Percentiles rank a stretch among this genome's conserved stretches.
Evolutionary conservation across 1,140 invertebrate genomes (phyloP).

Genomic region (Penaeus indicus): DNA sequence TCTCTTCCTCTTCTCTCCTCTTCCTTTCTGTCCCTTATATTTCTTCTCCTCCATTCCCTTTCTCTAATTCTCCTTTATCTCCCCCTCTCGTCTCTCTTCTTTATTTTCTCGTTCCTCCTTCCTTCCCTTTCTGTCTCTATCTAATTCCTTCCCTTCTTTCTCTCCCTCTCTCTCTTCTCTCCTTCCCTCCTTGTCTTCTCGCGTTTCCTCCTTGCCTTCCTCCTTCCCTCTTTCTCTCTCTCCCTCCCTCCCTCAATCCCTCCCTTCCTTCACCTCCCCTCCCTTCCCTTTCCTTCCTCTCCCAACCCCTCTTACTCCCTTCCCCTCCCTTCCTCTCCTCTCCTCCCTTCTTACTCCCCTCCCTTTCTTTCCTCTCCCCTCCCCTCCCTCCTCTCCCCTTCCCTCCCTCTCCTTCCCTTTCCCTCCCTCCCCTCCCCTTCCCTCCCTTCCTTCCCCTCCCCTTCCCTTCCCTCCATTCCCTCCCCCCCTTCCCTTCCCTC

Average conservation of each 20-base stretch:
- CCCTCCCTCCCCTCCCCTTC: background rate
- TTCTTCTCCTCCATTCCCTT: too few species aligned
- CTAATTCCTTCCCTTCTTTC: conserved; percentile 11
- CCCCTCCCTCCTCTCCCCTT: background rate
- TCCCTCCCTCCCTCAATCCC: background rate
- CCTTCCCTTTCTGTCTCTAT: conserved; percentile 4
- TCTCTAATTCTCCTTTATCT: background rate
- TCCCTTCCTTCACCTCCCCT: background rate
- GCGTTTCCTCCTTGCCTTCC: background rate
- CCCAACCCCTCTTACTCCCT: too few species aligned
- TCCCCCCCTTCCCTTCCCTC: background rate
- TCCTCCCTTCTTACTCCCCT: background rate
- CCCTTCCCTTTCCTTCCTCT: background rate
- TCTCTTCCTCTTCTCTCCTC: conserved; percentile 32
- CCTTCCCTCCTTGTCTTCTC: background rate
- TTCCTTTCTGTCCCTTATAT: background rate
- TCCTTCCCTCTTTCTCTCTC: background rate
- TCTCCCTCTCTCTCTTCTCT: background rate
- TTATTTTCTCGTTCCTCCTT: background rate
- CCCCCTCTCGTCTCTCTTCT: too few species aligned
- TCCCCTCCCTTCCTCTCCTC: background rate
- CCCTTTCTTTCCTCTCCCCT: background rate
- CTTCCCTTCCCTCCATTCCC: too few species aligned
- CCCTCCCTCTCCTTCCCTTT: background rate
- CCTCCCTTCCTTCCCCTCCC: too few species aligned